Evolutionary conservation across 1,140 invertebrate genomes (phyloP).

Genomic region (Brachionus plicatilis): DNA sequence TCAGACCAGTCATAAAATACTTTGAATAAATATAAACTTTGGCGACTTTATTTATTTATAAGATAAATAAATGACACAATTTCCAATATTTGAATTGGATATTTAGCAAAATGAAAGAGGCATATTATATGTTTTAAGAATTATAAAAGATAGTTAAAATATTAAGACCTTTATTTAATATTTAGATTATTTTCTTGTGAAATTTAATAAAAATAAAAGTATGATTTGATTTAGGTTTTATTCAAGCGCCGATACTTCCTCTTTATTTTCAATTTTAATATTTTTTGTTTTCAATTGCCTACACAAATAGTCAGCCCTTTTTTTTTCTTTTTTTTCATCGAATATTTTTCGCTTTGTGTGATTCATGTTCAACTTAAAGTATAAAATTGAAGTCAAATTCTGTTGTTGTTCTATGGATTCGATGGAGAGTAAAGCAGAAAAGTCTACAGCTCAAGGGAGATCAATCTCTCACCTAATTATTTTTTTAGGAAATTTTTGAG

Average conservation of each 20-base stretch:
- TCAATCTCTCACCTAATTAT: not conserved
- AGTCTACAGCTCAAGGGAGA: not conserved
- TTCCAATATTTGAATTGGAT: conserved; percentile 15
- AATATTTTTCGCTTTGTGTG: not conserved
- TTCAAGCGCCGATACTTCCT: conserved; percentile 13
- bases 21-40: conserved; percentile 18
- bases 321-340: not conserved
- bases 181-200: conserved; percentile 20
- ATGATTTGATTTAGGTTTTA: not conserved
- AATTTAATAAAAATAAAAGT: conserved; percentile 14
- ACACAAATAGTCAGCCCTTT: not conserved
- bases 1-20: conserved; percentile 7
- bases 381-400: not conserved
- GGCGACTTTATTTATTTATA: conserved; percentile 1
- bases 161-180: conserved; percentile 33
- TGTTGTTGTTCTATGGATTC: not conserved
- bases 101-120: not conserved
- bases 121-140: not conserved
- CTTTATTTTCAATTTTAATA: not conserved
- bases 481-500: not conserved
- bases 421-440: not conserved
- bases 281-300: not conserved
- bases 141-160: conserved; percentile 10
- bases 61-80: conserved; percentile 35
- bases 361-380: not conserved